Percentiles rank a stretch among this genome's conserved stretches.
phyloP scores from a whole-genome alignment of 2,888 invertebrate genomes.

The Pasiphila rectangulata region DNA sequence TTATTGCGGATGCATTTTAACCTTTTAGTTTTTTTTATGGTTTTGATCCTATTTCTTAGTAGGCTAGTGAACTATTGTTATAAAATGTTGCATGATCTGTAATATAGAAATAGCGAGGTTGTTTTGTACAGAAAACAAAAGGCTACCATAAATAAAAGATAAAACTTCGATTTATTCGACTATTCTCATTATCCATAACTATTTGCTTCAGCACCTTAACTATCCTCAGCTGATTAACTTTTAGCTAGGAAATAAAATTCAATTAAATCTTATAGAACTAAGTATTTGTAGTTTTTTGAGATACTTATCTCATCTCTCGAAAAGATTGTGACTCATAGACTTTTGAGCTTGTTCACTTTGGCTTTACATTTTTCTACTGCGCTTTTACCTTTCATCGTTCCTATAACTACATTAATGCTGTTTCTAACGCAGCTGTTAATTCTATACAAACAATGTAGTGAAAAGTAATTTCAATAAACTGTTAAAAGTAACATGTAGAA shows the following conservation, averaged over 20 bases:
- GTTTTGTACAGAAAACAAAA: conserved; percentile 49
- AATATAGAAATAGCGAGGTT: conserved; percentile 42
- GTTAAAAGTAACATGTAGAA: background rate
- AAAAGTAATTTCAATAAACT: too few species aligned
- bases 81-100: conserved; percentile 47
- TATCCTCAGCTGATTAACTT: conserved; percentile 54
- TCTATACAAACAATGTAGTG: too few species aligned
- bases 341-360: conserved; percentile 75
- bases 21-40: too few species aligned
- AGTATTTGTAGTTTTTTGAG: conserved; percentile 27
- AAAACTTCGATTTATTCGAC: conserved; percentile 51
- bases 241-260: conserved; percentile 60
- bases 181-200: conserved; percentile 61
- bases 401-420: conserved; percentile 33
- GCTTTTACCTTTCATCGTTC: conserved; percentile 62
- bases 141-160: conserved; percentile 24
- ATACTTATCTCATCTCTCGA: conserved; percentile 28
- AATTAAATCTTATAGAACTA: conserved; percentile 26
- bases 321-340: conserved; percentile 44
- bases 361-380: conserved; percentile 72
- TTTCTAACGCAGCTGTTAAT: too few species aligned
- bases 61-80: conserved; percentile 36
- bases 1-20: too few species aligned
- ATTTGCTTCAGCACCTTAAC: conserved; percentile 68
- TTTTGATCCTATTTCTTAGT: conserved; percentile 14